Base-by-base conservation (phyloP, 2,797 vertebrate species). In the Passerculus sandwichensis region DNA sequence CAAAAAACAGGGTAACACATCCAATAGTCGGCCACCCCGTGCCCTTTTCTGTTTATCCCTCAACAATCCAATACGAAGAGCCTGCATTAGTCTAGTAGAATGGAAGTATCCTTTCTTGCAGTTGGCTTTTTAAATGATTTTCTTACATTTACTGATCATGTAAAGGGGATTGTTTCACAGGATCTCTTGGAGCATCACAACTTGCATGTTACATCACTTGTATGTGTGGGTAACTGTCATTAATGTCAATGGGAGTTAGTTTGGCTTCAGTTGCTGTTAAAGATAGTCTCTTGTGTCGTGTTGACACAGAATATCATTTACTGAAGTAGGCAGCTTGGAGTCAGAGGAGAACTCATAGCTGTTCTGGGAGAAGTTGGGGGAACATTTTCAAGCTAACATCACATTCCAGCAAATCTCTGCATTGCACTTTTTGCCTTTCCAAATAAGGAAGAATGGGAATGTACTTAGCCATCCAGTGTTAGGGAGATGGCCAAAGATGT, bases 11-110 rank as follows among this genome's bases (percentile, higher is more conserved):
- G 99, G 99, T 98, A 98, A 99, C 87, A 99, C 98, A 1, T 98
- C 98, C 85, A 99, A 99, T 98, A 99, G 98, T 97, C 98, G 99
- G 97, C 99, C 99, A 47, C 98, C 98, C 73, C 98, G 99, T 53
- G 99, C 99, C 96, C 98, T 99, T 93, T 99, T 99, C 98, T 99
- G 99, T 97, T 98, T 99, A 97, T 99, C 98, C 83, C 99, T 99
- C 97, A 99, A 99, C 98, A 99, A 99, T 97, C 99, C 99, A 94
- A 98, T 99, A 98, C 98, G 99, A 97, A 99, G 99, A 98, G 99
- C 99, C 98, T 99, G 99, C 98, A 99, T 99, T 98, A 99, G 99
- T 98, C 98, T 99, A 97, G 99, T 99, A 98, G 99, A 99, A 98
- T 99, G 99, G 99, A 99, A 99, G 98, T 99, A 99, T 99, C 99